Base-by-base conservation (phyloP, 2,888 invertebrate genomes). In the Acrobasis suavella region DNA sequence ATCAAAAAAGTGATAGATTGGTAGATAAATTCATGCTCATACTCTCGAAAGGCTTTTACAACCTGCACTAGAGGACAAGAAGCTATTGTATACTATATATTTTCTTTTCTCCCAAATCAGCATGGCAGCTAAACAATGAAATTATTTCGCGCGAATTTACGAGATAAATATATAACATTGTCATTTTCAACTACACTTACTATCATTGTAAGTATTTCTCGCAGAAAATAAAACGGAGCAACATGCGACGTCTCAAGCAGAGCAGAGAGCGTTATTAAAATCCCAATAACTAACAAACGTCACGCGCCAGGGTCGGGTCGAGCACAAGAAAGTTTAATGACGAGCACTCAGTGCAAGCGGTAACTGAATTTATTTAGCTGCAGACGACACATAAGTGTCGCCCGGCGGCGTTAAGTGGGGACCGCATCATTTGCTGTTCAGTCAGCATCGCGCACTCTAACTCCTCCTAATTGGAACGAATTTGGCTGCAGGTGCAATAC, bases 401-500 rank as follows among this genome's bases (percentile, higher is more conserved):
- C 78, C 76, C 76, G 81, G 78, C 81, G 82, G 81, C 80, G 80
- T 83, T 86, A 87, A 91, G 88, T 87, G 90, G 85, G 85, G 82
- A 89, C 91, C 90, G 89, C 90, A 91, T 90, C 91, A 91, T 92
- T 92, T 90, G 87, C 89, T 86, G 89, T 88, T 89, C 90, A 89
- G 89, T 87, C 86, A 83, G 85, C 86, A 81, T 81, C 84, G 87
- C 87, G 85, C 86, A 85, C 90, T 89, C 87, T 89, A 89, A 90
- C 91, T 90, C 86, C 84, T 89, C 85, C 89, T 92, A 92, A 92
- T 91, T 92, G 91, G 91, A 91, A 88, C 86, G 82, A 91, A 89
- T 91, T 92, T 91, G 92, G 91, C 91, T 92, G 86, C 91, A 92
- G 91, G 91, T 92, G 91, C 90, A 88, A 86, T 83, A 88, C 91